Conservation (phyloP, 2,797 vertebrate genomes). For the Channallabes apus region DNA sequence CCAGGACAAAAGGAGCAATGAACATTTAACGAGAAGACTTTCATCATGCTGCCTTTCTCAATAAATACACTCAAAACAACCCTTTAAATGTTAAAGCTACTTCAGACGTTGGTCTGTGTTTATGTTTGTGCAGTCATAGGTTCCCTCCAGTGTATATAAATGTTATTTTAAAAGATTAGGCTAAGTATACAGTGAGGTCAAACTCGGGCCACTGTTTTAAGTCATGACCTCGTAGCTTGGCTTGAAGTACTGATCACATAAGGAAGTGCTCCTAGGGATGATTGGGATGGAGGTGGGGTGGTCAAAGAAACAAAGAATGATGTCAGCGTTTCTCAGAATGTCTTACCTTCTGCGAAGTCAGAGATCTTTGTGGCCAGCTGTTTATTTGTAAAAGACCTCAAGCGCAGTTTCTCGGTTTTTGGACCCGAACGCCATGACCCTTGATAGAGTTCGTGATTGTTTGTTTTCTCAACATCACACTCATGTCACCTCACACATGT, state of each 20-base stretch:
- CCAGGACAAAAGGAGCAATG: not conserved
- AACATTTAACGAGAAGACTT: not conserved
- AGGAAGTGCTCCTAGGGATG: constrained; percentile 16
- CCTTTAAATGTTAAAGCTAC: not conserved
- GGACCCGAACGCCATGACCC: not conserved
- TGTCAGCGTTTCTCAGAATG: constrained; percentile 25
- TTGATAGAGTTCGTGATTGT: not conserved
- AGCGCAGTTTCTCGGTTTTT: not conserved
- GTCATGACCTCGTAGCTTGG: constrained; percentile 7
- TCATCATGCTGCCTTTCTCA: not conserved
- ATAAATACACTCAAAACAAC: constrained; percentile 36
- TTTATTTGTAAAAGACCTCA: constrained; percentile 33
- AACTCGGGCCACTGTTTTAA: constrained; percentile 18
- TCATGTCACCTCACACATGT: not conserved
- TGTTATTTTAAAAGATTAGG: constrained; percentile 65
- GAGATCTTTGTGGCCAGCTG: constrained; percentile 16
- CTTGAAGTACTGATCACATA: constrained; percentile 7
- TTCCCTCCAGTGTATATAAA: constrained; percentile 30
- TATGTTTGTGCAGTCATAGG: constrained; percentile 41
- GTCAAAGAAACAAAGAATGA: constrained; percentile 51
- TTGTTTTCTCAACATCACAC: not conserved
- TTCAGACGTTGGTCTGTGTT: constrained; percentile 27
- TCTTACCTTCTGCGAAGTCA: not conserved
- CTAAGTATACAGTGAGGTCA: constrained; percentile 47
- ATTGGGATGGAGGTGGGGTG: constrained; percentile 4